Base-by-base conservation (phyloP, 2,797 vertebrate genomes). In the Lutjanus argentimaculatus region DNA sequence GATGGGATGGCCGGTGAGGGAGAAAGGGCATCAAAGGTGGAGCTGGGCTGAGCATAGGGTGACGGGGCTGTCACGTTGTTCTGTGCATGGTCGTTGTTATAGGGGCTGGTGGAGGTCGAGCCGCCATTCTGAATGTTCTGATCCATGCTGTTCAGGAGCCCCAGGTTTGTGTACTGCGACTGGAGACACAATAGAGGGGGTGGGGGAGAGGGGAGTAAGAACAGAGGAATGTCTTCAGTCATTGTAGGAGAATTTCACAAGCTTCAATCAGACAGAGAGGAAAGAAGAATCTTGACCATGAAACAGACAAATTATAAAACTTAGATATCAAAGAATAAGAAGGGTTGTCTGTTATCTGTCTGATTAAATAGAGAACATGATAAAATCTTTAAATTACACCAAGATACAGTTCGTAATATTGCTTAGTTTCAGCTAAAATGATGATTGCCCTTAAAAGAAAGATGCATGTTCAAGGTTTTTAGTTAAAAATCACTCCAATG, bases 1-100 rank as follows among this genome's bases (percentile, higher is more conserved):
- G 99, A 99, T 46, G 99, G 99, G 96, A 99, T 99, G 91, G 99
- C 98, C 0, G 99, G 98, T 0, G 99, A 99, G 0, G 98, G 99
- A 0, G 99, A 99, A 3, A 99, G 95, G 76, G 98, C 97, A 0
- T 99, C 99, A 2, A 99, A 99, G 79, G 99, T 99, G 0, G 99
- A 99, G 94, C 98, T 99, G 90, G 99, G 99, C 94, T 99, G 99
- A 53, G 98, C 97, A 0, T 99, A 99, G 62, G 99, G 99, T 0
- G 99, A 99, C 0, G 98, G 98, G 0, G 98, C 97, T 0, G 98
- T 97, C 91, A 99, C 98, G 3, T 95, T 99, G 95, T 98, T 99
- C 93, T 98, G 97, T 0, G 97, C 94, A 0, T 99, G 98, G 85
- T 99, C 98, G 11, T 97, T 98, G 94, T 97, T 97, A 94, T 99